These are phyloP conservation scores for Rhea pennata DNA, from an alignment of 2,113 vertebrate genomes.

Conservation along the genomic window DNA sequence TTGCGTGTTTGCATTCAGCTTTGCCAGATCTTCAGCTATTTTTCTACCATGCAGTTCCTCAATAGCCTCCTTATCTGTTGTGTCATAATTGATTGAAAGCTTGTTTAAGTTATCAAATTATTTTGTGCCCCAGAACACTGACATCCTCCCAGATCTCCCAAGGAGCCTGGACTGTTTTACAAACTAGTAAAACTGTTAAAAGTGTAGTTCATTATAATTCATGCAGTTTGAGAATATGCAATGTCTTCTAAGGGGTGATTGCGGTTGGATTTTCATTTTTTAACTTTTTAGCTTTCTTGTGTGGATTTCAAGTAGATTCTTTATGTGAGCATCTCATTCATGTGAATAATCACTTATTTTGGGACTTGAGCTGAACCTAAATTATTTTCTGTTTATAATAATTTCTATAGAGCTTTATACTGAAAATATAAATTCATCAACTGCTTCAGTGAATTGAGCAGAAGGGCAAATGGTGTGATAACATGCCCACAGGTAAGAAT, in stretches of 20 bases:
- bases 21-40: not conserved
- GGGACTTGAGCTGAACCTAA: not conserved
- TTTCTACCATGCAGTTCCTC: not conserved
- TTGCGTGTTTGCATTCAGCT: not conserved
- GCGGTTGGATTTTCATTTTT: not conserved
- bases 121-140: not conserved
- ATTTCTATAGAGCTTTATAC: not conserved
- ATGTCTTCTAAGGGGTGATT: not conserved
- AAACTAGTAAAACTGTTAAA: not conserved
- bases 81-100: not conserved
- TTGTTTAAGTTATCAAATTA: not conserved
- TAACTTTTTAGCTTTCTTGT: not conserved
- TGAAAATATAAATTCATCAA: not conserved
- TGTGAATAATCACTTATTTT: conserved; percentile 50
- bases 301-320: conserved; percentile 35
- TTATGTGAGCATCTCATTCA: conserved; percentile 14
- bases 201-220: not conserved
- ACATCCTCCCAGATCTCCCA: not conserved
- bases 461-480: not conserved
- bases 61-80: not conserved
- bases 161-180: not conserved
- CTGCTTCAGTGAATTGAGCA: not conserved
- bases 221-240: not conserved
- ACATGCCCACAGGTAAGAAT: not conserved
- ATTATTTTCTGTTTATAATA: not conserved